These are phyloP conservation scores for Coecobrya sp. DNA, from an alignment of 2,888 invertebrate genomes.

Conservation along the genomic window DNA sequence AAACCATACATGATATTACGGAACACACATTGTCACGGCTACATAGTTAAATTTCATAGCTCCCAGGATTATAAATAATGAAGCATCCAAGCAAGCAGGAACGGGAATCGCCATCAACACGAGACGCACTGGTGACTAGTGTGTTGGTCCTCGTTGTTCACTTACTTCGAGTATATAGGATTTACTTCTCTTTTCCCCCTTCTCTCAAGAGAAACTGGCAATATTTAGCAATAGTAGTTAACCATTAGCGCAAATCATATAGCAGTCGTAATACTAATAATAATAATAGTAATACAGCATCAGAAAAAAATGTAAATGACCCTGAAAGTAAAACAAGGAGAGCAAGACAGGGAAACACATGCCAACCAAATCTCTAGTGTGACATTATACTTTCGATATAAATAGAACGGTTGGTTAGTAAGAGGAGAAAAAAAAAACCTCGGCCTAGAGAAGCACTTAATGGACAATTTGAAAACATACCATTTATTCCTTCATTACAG, in stretches of 20 bases:
- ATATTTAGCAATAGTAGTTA: background rate
- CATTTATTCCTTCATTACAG: constrained; percentile 54
- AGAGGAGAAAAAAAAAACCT: constrained; percentile 54
- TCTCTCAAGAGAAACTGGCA: constrained; percentile 12
- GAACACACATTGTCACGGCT: background rate
- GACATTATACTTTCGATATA: constrained; percentile 54
- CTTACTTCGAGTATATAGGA: background rate
- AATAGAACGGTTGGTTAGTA: constrained; percentile 2
- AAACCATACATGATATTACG: background rate
- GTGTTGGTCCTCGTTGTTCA: background rate
- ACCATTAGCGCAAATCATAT: constrained; percentile 36
- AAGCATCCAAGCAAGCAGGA: background rate
- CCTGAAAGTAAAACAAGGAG: constrained; percentile 48
- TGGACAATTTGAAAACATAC: constrained; percentile 56
- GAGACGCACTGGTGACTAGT: background rate
- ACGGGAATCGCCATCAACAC: background rate
- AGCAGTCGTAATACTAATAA: constrained; percentile 3
- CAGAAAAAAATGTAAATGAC: constrained; percentile 60
- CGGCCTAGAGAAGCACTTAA: constrained; percentile 66
- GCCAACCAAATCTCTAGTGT: constrained; percentile 53
- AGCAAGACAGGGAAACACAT: constrained; percentile 6
- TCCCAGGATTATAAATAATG: background rate
- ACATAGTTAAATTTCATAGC: constrained; percentile 8
- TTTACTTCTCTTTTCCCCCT: background rate
- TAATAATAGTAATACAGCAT: constrained; percentile 20